Evolutionary conservation across 2,888 invertebrate genomes (phyloP).

Genomic region (Germaria angustata): DNA sequence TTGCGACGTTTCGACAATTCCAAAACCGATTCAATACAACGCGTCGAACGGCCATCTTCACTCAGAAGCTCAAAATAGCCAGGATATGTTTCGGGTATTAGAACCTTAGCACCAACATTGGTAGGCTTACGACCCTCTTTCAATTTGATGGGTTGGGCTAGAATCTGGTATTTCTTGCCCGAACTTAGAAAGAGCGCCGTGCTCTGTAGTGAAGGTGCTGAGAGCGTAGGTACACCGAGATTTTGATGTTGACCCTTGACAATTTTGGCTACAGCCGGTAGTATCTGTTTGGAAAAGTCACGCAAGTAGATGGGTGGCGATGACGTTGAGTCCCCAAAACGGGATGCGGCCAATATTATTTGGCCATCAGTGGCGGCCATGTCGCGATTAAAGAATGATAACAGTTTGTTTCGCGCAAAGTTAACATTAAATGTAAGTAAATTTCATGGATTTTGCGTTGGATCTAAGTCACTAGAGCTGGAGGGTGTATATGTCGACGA

Average conservation of each 20-base stretch:
- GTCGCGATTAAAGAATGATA: conserved; percentile 80
- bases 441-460: conserved; percentile 76
- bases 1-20: conserved; percentile 88
- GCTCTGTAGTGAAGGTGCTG: conserved; percentile 92
- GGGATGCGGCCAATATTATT: conserved; percentile 91
- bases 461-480: conserved; percentile 48
- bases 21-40: conserved; percentile 92
- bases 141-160: conserved; percentile 93
- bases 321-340: conserved; percentile 80
- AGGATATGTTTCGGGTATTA: conserved; percentile 93
- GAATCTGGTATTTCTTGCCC: conserved; percentile 91
- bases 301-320: conserved; percentile 77
- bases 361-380: conserved; percentile 96
- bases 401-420: conserved; percentile 79
- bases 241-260: conserved; percentile 96
- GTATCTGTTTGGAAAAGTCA: conserved; percentile 85
- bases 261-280: conserved; percentile 93
- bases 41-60: conserved; percentile 94
- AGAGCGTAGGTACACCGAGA: conserved; percentile 92
- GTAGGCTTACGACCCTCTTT: conserved; percentile 92
- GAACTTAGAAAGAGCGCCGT: conserved; percentile 92
- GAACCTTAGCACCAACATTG: conserved; percentile 88
- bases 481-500: conserved; percentile 12
- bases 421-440: conserved; percentile 80
- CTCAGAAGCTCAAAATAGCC: conserved; percentile 97